Percentiles rank a stretch among this genome's conserved stretches.
phyloP scores from a whole-genome alignment of 2,113 vertebrate genomes.

The Hemibagrus wyckioides region DNA sequence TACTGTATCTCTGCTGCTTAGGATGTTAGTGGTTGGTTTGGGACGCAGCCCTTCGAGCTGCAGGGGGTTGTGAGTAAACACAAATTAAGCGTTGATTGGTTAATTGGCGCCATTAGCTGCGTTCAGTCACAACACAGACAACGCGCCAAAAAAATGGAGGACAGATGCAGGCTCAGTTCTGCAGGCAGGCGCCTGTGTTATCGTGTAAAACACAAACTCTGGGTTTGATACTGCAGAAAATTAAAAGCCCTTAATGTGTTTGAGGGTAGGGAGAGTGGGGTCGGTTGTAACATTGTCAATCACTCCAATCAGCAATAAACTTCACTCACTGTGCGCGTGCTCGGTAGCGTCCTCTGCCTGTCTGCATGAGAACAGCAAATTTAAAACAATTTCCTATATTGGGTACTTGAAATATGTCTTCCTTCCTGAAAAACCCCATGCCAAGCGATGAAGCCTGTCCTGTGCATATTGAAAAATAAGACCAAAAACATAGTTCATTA shows the following conservation, averaged over 20 bases:
- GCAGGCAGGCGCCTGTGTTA: background rate
- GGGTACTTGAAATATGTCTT: background rate
- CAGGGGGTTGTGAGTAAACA: conserved; percentile 8
- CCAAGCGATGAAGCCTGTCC: background rate
- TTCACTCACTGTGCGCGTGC: background rate
- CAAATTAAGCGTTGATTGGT: conserved; percentile 39
- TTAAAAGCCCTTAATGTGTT: background rate
- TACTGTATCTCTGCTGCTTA: background rate
- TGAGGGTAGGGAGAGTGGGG: background rate
- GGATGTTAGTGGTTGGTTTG: background rate
- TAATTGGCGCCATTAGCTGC: conserved; percentile 30
- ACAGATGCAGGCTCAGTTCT: background rate
- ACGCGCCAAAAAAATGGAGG: background rate
- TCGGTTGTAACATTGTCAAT: background rate
- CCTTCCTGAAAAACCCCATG: background rate
- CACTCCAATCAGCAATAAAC: background rate
- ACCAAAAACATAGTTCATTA: too few relatives aligned
- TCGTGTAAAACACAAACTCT: background rate
- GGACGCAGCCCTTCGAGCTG: background rate
- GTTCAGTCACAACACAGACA: conserved; percentile 32
- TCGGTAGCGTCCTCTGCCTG: background rate
- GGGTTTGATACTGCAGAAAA: background rate
- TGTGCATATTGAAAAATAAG: too few relatives aligned
- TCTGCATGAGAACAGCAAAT: background rate
- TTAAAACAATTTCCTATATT: too few relatives aligned